Base-by-base conservation (phyloP, 2,797 vertebrate species). In the Lepus oiostolus region DNA sequence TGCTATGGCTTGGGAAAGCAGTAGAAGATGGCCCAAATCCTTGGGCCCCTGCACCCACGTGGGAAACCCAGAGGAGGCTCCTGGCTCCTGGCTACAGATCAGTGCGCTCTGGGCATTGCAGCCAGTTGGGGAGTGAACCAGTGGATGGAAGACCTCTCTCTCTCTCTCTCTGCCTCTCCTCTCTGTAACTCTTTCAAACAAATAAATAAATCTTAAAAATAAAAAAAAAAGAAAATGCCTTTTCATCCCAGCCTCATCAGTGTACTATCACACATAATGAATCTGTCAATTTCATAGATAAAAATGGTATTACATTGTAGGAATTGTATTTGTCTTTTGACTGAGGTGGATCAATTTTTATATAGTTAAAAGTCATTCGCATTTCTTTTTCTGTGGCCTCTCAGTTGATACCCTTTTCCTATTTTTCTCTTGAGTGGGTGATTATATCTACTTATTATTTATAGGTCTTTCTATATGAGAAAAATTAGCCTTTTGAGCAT, bases 401-500 rank as follows among this genome's bases (percentile, higher is more conserved):
- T 54, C 62, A 87, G 50, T 74, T 79, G 52, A 79, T n/a, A 83
- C 4, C 16, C 13, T 74, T 87, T 92, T 50, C 32, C n/a, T 12
- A 74, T 72, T 81, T 72, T 72, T 58, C 26, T 91, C 71, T 72
- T 81, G 16, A 47, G 11, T 88, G 24, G 24, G 38, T 75, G 19
- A 58, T 22, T 89, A 52, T 89, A 52, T 72, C n/a, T 82, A 85
- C 11, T 93, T 88, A 82, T 19, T 52, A 92, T 82, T 71, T 13
- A 74, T 47, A 62, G 26, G 19, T 80, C 82, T 89, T 93, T 65
- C 70, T 24, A 65, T 54, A 88, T 50, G 68, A 67, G 13, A 50
- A 35, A 81, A 93, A 70, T 71, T 8, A 86, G 70, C 12, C 6
- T 90, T 85, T 62, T 68, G 16, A 54, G 38, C 10, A 38, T n/a